Conservation (phyloP, 1,140 invertebrate species). For the Carposina sasakii region DNA sequence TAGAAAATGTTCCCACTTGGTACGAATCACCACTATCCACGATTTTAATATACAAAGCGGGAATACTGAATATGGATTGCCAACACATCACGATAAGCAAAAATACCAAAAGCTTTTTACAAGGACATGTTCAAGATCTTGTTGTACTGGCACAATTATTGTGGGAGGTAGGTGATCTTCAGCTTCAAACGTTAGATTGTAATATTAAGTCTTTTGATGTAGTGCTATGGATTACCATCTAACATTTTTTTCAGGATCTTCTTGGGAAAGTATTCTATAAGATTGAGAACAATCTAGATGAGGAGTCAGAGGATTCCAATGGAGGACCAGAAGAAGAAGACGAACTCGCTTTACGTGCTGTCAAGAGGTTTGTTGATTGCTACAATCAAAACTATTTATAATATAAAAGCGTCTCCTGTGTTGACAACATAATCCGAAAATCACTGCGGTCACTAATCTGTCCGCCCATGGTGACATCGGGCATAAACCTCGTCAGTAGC, state of each 20-base stretch:
- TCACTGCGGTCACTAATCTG: too few species aligned
- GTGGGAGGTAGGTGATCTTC: slow-evolving; percentile 30
- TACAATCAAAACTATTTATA: too few species aligned
- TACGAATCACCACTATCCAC: slow-evolving; percentile 64
- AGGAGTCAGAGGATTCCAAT: too few species aligned
- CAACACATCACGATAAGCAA: slow-evolving; percentile 50
- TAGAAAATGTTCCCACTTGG: slow-evolving; percentile 66
- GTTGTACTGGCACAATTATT: slow-evolving; percentile 34
- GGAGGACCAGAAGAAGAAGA: slow-evolving; percentile 4
- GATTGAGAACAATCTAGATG: too few species aligned
- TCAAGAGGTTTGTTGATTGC: too few species aligned
- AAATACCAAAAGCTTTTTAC: slow-evolving; percentile 44
- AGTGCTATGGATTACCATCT: too few species aligned
- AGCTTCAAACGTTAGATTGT: slow-evolving; percentile 1
- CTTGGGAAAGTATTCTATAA: slow-evolving; percentile 27
- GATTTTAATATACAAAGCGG: slow-evolving; percentile 55
- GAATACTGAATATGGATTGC: slow-evolving; percentile 51
- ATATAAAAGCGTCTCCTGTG: too few species aligned
- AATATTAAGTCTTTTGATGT: neutral
- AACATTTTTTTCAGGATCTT: slow-evolving; percentile 23
- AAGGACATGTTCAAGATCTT: slow-evolving; percentile 52
- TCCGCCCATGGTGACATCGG: too few species aligned
- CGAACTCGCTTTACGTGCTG: too few species aligned
- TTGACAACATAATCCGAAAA: too few species aligned
- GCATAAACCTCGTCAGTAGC: too few species aligned